Base-by-base conservation (phyloP, 2,113 vertebrate genomes). In the Prinia subflava region DNA sequence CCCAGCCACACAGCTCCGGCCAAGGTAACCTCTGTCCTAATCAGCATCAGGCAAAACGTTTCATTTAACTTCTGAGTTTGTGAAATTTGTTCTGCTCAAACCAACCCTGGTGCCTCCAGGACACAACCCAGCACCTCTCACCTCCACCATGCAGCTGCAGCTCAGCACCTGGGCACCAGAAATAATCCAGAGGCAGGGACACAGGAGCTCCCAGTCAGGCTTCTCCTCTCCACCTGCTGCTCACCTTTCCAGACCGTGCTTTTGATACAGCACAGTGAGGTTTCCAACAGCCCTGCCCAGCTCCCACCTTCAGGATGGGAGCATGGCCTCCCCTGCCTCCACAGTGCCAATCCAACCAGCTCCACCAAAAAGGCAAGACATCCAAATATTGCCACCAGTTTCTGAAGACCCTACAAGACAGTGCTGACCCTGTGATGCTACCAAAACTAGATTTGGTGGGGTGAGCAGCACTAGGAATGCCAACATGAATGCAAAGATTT, bases 351-450 rank as follows among this genome's bases (percentile, higher is more conserved):
- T n/a, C n/a, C 42, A 64, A 41, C 22, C 53, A 79, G 70, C 37
- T 82, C 62, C 87, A 84, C 35, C 33, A 71, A 70, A 42, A 60
- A 9, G 7, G 49, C 46, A 57, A 73, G 27, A 47, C 28, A 31
- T 10, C 10, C 10, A 74, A 50, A 59, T 22, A 6, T 8, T 55
- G 31, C 20, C 56, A 37, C 30, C 49, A 65, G 10, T 11, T 69
- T 79, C 41, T 53, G 13, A 82, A 90, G 44, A 64, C n/a, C 30
- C 44, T 71, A 33, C 8, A 56, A 37, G 53, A 44, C 7, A 15
- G 15, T 5, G 0, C 0, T 68, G 57, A 52, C 23, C 24, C 17
- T 49, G 41, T 44, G 9, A 23, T 0, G 0, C 16, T 13, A 75
- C 49, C 37, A 68, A 75, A 92, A 71, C 19, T 12, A 27, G 33